Percentiles rank a stretch among this genome's conserved stretches.
Evolutionary conservation across 2,113 vertebrate species (phyloP).

Genomic region (Speoplatyrhinus poulsoni): DNA sequence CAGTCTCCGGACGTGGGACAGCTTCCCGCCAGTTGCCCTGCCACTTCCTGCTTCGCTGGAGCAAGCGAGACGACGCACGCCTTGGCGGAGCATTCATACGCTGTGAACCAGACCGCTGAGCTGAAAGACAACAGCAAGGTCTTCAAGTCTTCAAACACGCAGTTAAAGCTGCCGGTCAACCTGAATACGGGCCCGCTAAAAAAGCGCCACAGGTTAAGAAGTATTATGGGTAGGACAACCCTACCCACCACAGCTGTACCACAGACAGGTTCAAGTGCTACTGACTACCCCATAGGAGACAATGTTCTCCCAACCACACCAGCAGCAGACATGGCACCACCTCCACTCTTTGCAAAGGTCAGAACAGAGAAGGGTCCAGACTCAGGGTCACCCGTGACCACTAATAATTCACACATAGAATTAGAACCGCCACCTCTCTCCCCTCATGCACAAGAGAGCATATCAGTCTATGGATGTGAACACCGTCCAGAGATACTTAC

Average conservation of each 20-base stretch:
- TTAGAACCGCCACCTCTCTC: constrained; percentile 69
- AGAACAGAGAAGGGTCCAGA: constrained; percentile 45
- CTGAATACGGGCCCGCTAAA: constrained; percentile 75
- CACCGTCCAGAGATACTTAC: constrained; percentile 85
- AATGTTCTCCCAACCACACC: constrained; percentile 30
- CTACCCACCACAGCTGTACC: constrained; percentile 44
- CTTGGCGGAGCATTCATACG: constrained; percentile 93
- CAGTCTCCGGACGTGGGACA: constrained; percentile 77
- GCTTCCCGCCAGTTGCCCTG: constrained; percentile 59
- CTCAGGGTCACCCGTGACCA: constrained; percentile 27
- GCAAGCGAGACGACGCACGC: constrained; percentile 84
- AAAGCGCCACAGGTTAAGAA: constrained; percentile 73
- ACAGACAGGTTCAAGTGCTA: constrained; percentile 40
- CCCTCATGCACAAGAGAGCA: constrained; percentile 59
- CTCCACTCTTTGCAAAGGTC: constrained; percentile 51
- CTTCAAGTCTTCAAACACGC: constrained; percentile 47
- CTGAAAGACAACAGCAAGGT: constrained; percentile 49
- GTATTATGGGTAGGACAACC: constrained; percentile 44
- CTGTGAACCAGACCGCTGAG: constrained; percentile 76
- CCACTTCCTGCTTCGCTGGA: constrained; percentile 63
- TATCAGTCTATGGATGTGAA: constrained; percentile 79
- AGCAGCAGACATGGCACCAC: constrained; percentile 35
- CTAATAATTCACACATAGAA: constrained; percentile 53
- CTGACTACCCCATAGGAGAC: constrained; percentile 31
- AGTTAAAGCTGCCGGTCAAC: constrained; percentile 62